Evolutionary conservation across 2,797 vertebrate species (phyloP).

Genomic region (Gallirallus australis): DNA sequence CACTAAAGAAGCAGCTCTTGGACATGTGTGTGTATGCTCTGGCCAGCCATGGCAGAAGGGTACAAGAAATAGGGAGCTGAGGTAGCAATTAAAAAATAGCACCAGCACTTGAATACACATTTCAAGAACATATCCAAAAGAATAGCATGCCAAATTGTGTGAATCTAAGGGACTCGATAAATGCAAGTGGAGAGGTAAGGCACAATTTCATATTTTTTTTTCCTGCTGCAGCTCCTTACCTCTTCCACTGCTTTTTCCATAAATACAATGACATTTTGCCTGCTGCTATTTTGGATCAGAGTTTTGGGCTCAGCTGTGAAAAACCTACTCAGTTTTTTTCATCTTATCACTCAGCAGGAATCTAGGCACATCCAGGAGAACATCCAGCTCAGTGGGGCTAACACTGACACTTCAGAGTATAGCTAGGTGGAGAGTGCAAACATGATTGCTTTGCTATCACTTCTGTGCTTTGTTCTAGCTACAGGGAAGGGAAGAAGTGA

Average conservation of each 20-base stretch:
- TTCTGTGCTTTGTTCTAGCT: not conserved
- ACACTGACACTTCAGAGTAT: not conserved
- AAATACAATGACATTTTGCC: not conserved
- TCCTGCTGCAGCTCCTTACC: not conserved
- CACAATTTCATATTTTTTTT: not conserved
- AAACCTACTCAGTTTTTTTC: not conserved
- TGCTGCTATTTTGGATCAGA: not conserved
- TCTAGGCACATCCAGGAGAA: not conserved
- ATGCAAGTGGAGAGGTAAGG: not conserved
- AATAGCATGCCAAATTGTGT: not conserved
- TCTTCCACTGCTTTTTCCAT: not conserved
- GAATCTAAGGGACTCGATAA: not conserved
- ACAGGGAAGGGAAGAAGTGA: not conserved
- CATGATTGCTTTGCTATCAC: not conserved
- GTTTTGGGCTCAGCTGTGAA: fast-evolving
- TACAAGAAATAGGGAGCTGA: not conserved
- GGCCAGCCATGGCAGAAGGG: not conserved
- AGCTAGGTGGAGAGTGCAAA: not conserved
- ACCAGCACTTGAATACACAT: not conserved
- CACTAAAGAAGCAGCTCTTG: not conserved
- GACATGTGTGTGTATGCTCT: fast-evolving
- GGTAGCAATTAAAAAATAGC: not conserved
- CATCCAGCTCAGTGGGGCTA: not conserved
- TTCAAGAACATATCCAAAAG: not conserved
- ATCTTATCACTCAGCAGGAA: not conserved